Percentiles rank a stretch among this genome's conserved stretches.
Evolutionary conservation across 92 coral and sea anemone species (phyloP).

Genomic region (Zoanthus sansibaricus): DNA sequence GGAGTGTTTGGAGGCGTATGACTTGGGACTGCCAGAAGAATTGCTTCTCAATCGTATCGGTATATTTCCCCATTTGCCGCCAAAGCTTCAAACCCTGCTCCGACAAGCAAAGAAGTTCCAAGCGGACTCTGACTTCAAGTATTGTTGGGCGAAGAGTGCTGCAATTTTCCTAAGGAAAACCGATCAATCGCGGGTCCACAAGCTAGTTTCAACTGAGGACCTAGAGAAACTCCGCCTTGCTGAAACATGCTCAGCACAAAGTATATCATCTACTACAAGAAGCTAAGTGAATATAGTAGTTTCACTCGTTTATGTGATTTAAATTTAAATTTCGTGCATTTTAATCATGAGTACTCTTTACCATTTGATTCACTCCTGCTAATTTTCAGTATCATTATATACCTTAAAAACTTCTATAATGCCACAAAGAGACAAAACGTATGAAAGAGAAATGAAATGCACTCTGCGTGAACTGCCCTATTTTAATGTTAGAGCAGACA

Average conservation of each 20-base stretch:
- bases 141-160: slow-evolving; percentile 41
- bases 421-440: background rate
- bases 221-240: background rate
- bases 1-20: background rate
- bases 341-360: background rate
- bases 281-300: slow-evolving; percentile 19
- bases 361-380: background rate
- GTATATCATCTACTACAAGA: background rate
- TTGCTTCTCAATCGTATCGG: slow-evolving; percentile 19
- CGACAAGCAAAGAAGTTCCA: slow-evolving; percentile 26
- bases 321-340: slow-evolving; percentile 14
- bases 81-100: slow-evolving; percentile 34
- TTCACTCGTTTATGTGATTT: slow-evolving; percentile 4
- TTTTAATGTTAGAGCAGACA: slow-evolving; percentile 3
- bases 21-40: slow-evolving; percentile 25
- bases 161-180: slow-evolving; percentile 44
- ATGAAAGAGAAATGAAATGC: slow-evolving; percentile 21
- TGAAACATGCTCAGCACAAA: slow-evolving; percentile 14
- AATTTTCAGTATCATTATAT: background rate
- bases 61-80: slow-evolving; percentile 17
- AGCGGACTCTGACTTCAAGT: slow-evolving; percentile 23
- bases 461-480: slow-evolving; percentile 30
- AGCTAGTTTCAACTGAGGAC: slow-evolving; percentile 32
- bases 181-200: slow-evolving; percentile 47
- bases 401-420: background rate